Base-by-base conservation (phyloP, 2,113 vertebrate species). In the Fregata magnificens region DNA sequence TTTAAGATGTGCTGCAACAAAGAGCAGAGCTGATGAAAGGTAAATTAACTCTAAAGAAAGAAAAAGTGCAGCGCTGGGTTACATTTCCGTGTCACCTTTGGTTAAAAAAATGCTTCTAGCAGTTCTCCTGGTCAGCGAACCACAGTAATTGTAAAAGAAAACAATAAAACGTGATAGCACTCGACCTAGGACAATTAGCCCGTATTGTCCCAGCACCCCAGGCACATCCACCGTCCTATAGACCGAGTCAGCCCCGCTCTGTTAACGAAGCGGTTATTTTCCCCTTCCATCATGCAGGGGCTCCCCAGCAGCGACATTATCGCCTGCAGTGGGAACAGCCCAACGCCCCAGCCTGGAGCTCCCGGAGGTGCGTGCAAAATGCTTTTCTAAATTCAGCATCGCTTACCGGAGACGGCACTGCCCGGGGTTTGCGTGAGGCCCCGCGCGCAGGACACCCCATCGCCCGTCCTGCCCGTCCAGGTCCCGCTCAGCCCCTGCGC, bases 331-430 rank as follows among this genome's bases (percentile, higher is more conserved):
- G 10, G 70, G 82, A 56, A 29, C 53, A 55, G 59, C 59, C 18
- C n/a, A 7, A 4, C 38, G 26, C 78, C 1, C 40, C 69, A 40
- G 22, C 55, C 86, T 10, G 74, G n/a, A 7, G 74, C 86, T 70
- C n/a, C 11, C 53, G 11, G 29, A 55, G 53, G 53, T 19, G 53
- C 53, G 29, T 31, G 53, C 53, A 5, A 6, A 76, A 53, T 3
- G 42, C 73, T 36, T 24, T 25, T 10, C 76, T 16, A 38, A 90
- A 70, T 13, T 20, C 65, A 28, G 83, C 86, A 82, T 85, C 38
- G 82, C 96, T 94, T 94, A 92, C 92, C 92, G 14, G 66, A 95
- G 71, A 50, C 50, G 31, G 90, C 86, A 52, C 78, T 4, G 59
- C 89, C 82, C 80, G 40, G 86, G 92, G 50, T 56, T 29, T 29